Evolutionary conservation across 1,140 invertebrate genomes (phyloP).

Genomic region (Polypedilum vanderplanki): DNA sequence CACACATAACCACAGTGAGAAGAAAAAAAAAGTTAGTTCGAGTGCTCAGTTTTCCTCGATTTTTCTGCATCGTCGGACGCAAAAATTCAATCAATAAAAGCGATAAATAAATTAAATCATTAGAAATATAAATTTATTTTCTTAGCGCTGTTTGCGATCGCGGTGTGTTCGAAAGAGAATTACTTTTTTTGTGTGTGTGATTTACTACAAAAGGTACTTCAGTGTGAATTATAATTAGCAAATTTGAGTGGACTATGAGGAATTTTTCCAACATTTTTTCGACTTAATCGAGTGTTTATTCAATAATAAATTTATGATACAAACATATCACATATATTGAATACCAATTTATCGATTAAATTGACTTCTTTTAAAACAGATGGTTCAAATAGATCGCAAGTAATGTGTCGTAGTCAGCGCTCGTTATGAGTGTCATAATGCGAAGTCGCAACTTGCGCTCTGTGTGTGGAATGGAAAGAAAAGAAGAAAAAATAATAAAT

Average conservation of each 20-base stretch:
- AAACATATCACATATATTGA: not conserved
- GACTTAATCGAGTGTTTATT: not conserved
- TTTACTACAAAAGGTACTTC: not conserved
- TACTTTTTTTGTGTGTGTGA: slow-evolving; percentile 5
- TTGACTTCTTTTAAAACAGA: slow-evolving; percentile 16
- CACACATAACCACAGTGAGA: not conserved
- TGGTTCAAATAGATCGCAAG: not conserved
- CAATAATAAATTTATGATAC: not conserved
- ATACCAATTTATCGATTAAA: not conserved
- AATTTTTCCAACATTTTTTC: not conserved
- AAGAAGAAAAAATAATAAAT: too few species aligned
- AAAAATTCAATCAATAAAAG: not conserved
- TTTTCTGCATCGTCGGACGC: slow-evolving; percentile 23
- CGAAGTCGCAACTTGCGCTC: not conserved
- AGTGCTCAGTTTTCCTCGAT: slow-evolving; percentile 9
- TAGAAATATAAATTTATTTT: not conserved
- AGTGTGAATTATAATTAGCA: slow-evolving; percentile 11
- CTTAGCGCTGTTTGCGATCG: not conserved
- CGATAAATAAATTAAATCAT: not conserved
- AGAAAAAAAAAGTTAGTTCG: not conserved
- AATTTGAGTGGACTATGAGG: not conserved
- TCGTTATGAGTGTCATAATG: slow-evolving; percentile 1
- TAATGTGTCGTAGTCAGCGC: not conserved
- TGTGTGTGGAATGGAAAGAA: too few species aligned
- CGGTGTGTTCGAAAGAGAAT: not conserved